phyloP scores from a whole-genome alignment of 2,888 invertebrate species.

The Lasiommata megera region DNA sequence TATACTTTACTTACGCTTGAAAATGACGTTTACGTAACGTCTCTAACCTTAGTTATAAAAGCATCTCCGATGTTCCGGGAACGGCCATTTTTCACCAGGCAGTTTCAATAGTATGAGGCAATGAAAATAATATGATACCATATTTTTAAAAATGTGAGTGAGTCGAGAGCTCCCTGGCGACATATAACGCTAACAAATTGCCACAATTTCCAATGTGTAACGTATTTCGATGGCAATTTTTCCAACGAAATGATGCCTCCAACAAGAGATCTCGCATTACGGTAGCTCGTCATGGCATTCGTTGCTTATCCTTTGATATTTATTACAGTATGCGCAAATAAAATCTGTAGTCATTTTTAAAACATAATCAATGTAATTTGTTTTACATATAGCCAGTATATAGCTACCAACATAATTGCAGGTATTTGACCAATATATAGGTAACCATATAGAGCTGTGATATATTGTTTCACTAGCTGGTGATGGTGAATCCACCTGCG shows the following conservation, averaged over 20 bases:
- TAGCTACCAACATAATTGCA: too few species aligned
- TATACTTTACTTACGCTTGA: too few species aligned
- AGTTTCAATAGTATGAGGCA: constrained; percentile 29
- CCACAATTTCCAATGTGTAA: constrained; percentile 59
- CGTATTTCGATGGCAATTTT: constrained; percentile 58
- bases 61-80: background rate
- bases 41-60: background rate
- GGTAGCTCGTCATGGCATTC: constrained; percentile 11
- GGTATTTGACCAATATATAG: too few species aligned
- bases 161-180: constrained; percentile 43
- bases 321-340: background rate
- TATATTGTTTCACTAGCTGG: too few species aligned
- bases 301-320: constrained; percentile 10
- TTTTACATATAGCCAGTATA: too few species aligned
- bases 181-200: constrained; percentile 61
- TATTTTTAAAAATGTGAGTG: constrained; percentile 32
- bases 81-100: background rate
- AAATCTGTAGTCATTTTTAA: background rate
- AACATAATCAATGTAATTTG: background rate
- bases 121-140: constrained; percentile 40
- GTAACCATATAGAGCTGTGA: too few species aligned
- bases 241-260: constrained; percentile 41
- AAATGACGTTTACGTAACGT: too few species aligned
- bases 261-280: constrained; percentile 18
- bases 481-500: too few species aligned